Conservation (phyloP, 1,140 invertebrate species). For the Oedothorax gibbosus region DNA sequence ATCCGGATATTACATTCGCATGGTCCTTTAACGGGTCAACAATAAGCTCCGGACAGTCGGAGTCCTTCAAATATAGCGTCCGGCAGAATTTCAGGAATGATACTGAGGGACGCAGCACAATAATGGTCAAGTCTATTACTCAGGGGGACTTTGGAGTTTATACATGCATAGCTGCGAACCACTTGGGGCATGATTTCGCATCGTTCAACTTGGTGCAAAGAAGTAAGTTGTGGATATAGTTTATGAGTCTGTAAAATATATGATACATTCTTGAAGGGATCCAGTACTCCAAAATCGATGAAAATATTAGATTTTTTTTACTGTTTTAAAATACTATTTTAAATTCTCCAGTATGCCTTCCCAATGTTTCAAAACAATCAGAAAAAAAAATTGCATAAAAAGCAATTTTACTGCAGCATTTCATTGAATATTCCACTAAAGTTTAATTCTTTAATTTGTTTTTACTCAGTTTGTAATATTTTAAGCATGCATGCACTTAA, state of each 20-base stretch:
- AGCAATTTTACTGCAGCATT: no score
- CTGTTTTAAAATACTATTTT: no score
- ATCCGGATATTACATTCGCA: slow-evolving; percentile 78
- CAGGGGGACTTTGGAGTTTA: slow-evolving; percentile 89
- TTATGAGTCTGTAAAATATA: not conserved
- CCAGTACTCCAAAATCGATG: no score
- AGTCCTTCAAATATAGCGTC: slow-evolving; percentile 36
- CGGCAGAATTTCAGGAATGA: not conserved
- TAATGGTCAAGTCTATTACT: slow-evolving; percentile 78
- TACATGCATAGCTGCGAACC: slow-evolving; percentile 87
- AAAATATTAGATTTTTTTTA: no score
- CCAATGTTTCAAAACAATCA: no score
- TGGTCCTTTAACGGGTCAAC: slow-evolving; percentile 59
- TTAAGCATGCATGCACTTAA: no score
- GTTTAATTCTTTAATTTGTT: no score
- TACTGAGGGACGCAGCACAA: slow-evolving; percentile 29
- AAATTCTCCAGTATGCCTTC: no score
- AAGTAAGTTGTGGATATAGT: slow-evolving; percentile 46
- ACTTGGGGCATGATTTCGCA: slow-evolving; percentile 78
- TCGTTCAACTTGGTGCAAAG: slow-evolving; percentile 51
- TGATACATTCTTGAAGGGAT: no score
- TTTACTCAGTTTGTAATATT: no score
- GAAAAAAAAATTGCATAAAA: no score
- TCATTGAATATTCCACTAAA: no score
- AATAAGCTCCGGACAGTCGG: slow-evolving; percentile 6